These are phyloP conservation scores for Gavialis gangeticus DNA, from an alignment of 2,113 vertebrate genomes.

Conservation along the genomic window DNA sequence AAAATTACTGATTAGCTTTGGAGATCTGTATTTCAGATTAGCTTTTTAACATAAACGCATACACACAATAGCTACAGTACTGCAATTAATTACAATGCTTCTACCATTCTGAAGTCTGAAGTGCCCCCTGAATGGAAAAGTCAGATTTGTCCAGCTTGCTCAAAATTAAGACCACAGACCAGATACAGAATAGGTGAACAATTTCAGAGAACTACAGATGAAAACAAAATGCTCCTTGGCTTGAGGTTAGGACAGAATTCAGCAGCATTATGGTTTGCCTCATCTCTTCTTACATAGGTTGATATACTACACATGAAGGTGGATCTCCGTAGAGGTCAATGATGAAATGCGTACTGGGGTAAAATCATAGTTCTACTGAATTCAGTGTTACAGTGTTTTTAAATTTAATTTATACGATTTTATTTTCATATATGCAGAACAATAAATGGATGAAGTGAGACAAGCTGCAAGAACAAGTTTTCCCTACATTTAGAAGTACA, in stretches of 20 bases:
- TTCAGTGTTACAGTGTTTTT: neutral
- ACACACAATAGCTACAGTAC: neutral
- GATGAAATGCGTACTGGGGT: neutral
- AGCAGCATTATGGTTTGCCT: neutral
- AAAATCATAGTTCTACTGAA: neutral
- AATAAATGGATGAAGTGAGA: neutral
- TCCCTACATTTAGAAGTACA: neutral
- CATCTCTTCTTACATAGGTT: neutral
- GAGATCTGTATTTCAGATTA: neutral
- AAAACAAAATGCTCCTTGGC: neutral
- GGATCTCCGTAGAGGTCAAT: too few relatives aligned
- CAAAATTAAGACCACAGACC: neutral
- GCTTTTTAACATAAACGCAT: neutral
- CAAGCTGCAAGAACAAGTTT: neutral
- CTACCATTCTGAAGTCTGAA: neutral
- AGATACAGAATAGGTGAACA: neutral
- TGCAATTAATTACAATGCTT: neutral
- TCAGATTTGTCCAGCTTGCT: neutral
- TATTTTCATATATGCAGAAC: neutral
- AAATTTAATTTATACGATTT: neutral
- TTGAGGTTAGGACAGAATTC: neutral
- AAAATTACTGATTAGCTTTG: neutral
- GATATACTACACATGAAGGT: neutral
- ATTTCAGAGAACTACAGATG: neutral
- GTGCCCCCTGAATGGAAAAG: neutral